phyloP scores from a whole-genome alignment of 2,888 invertebrate genomes.

The Prosopocoilus inquinatus region DNA sequence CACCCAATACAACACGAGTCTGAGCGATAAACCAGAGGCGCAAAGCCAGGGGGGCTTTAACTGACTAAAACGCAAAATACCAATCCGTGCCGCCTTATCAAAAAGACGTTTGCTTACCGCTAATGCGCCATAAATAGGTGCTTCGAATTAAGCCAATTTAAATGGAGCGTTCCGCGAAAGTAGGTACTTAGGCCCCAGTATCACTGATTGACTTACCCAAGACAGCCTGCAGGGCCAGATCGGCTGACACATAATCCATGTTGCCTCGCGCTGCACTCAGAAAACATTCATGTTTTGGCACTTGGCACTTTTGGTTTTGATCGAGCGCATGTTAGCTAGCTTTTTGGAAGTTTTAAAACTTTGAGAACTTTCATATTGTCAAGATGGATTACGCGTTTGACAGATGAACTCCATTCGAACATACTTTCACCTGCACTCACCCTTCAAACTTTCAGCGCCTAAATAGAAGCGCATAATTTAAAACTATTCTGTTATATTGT shows the following conservation, averaged over 20 bases:
- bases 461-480: neutral
- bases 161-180: constrained; percentile 12
- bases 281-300: constrained; percentile 4
- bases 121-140: neutral
- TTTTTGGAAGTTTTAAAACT: constrained; percentile 14
- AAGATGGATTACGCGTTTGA: constrained; percentile 15
- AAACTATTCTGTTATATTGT: neutral
- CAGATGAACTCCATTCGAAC: constrained; percentile 3
- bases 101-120: neutral
- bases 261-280: constrained; percentile 13
- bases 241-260: constrained; percentile 45
- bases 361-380: constrained; percentile 15
- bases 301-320: neutral
- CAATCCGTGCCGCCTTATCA: neutral
- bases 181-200: constrained; percentile 7
- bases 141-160: constrained; percentile 13
- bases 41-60: neutral
- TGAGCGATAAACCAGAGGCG: neutral
- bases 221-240: constrained; percentile 44
- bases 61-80: constrained; percentile 3
- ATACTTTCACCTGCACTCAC: neutral
- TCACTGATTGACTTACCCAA: constrained; percentile 37
- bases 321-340: neutral
- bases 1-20: constrained; percentile 4
- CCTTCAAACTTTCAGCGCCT: too few species aligned